Base-by-base conservation (phyloP, 1,140 invertebrate species). In the Octopus bimaculoides region DNA sequence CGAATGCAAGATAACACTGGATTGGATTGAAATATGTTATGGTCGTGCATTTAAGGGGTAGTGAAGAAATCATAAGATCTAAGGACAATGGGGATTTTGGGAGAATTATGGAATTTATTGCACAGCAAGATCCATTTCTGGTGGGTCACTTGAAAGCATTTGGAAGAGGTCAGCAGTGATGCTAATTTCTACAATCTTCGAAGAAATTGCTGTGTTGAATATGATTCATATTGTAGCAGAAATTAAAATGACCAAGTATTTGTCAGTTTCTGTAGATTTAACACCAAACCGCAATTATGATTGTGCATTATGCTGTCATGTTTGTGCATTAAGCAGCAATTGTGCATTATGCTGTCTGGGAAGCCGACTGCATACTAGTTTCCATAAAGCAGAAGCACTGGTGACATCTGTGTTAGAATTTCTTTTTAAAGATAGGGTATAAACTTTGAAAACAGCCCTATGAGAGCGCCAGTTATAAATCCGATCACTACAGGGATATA, bases 301-400 rank as follows among this genome's bases (percentile, higher is more conserved):
- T 77, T 55, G 54, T 77, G 41, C 54, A n/a, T 17, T 77, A 77
- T 77, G 77, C 26, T 54, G 54, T n/a, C n/a, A n/a, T n/a, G n/a
- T n/a, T n/a, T n/a, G n/a, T n/a, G n/a, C n/a, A n/a, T n/a, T n/a
- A n/a, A n/a, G n/a, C n/a, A n/a, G n/a, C n/a, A n/a, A 77, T 77
- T 55, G 54, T 77, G 41, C 54, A n/a, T 17, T 77, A 77, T 77
- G 77, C 26, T 77, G 41, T 54, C n/a, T 54, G 41, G 52, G 54
- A 55, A 55, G 3, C 77, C 53, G 17, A 53, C 74, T 75, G 52
- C 74, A 75, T 9, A 75, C 74, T n/a, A 26, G 74, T 26, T 75
- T 52, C 4, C 74, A 2, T 26, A 75, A 75, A 26, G n/a, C 52
- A 2, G 52, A 75, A 75, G 61, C n/a, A n/a, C 61, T 3, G 26